Evolutionary conservation across 1,140 invertebrate genomes (phyloP).

Genomic region (Panonychus citri): DNA sequence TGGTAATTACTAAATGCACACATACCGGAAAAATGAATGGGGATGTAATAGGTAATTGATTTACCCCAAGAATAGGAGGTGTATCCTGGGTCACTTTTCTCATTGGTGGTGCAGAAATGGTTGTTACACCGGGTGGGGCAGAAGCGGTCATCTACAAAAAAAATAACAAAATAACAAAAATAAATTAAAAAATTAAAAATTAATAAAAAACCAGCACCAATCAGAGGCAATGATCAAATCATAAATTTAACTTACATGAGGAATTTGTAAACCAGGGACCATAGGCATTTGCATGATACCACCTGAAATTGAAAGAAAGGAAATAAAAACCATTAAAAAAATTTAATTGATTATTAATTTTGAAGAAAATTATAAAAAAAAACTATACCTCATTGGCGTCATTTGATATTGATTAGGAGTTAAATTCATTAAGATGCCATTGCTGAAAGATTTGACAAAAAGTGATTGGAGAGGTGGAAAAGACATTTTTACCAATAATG

Average conservation of each 20-base stretch:
- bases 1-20: too few relatives aligned
- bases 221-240: too few relatives aligned
- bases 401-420: neutral
- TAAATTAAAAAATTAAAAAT: neutral
- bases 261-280: neutral
- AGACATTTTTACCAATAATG: too few relatives aligned
- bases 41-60: too few relatives aligned
- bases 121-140: slow-evolving; percentile 8
- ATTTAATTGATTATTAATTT: too few relatives aligned
- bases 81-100: slow-evolving; percentile 1
- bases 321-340: neutral
- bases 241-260: neutral
- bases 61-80: neutral
- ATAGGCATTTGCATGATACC: slow-evolving; percentile 2
- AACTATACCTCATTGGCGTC: neutral
- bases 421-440: slow-evolving; percentile 2
- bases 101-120: slow-evolving; percentile 10
- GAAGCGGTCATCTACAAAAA: neutral
- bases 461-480: neutral
- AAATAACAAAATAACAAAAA: neutral
- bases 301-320: neutral
- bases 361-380: neutral
- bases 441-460: neutral
- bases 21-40: too few relatives aligned
- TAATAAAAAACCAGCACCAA: neutral